phyloP scores from a whole-genome alignment of 2,888 invertebrate species.

The Lutraria lutraria region DNA sequence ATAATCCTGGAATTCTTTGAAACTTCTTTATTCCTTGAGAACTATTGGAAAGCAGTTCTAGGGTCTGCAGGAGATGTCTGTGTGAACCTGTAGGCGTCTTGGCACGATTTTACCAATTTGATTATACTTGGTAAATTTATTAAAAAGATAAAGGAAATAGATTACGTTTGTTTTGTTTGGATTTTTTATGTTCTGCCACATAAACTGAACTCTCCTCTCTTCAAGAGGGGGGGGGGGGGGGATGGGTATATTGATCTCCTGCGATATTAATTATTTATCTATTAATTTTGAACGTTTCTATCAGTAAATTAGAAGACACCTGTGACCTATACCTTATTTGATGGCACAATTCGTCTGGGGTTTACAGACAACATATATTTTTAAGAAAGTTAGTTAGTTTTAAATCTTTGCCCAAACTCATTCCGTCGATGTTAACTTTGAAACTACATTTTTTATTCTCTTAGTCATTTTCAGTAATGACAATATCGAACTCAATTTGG shows the following conservation, averaged over 20 bases:
- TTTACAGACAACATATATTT: no score
- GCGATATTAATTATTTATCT: no score
- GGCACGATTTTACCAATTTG: slow-evolving; percentile 14
- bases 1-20: slow-evolving; percentile 35
- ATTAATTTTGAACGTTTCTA: no score
- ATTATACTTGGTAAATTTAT: background rate
- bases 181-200: background rate
- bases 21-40: slow-evolving; percentile 35
- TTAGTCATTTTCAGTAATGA: background rate
- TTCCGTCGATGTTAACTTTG: no score
- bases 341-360: no score
- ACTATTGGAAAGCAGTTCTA: background rate
- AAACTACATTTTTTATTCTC: background rate
- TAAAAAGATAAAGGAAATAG: slow-evolving; percentile 21
- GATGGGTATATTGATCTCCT: no score
- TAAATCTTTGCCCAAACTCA: background rate
- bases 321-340: no score
- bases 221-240: no score
- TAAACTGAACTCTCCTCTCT: background rate
- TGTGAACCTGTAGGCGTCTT: slow-evolving; percentile 1
- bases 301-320: no score
- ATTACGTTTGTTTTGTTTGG: background rate
- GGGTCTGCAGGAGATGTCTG: background rate
- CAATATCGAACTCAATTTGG: background rate
- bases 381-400: no score